These are phyloP conservation scores for Anolis apletophallus DNA, from an alignment of 2,797 vertebrate genomes.

Conservation along the genomic window DNA sequence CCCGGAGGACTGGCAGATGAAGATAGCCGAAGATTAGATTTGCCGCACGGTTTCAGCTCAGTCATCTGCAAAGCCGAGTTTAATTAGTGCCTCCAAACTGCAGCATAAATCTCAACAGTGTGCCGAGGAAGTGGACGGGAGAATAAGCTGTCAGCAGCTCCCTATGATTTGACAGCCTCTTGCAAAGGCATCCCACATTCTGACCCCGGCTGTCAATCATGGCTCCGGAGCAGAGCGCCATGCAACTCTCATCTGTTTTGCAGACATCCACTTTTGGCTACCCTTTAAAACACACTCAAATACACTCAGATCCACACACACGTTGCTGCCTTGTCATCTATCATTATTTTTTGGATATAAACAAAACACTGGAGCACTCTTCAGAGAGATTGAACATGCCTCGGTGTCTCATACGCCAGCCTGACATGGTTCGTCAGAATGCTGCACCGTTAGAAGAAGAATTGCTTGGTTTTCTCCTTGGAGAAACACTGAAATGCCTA, in stretches of 20 bases:
- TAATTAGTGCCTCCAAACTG: slow-evolving; percentile 25
- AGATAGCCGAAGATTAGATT: fast-evolving
- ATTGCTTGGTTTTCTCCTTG: not conserved
- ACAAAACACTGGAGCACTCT: slow-evolving; percentile 52
- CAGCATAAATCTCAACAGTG: slow-evolving; percentile 58
- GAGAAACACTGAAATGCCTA: too few species aligned
- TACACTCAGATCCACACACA: not conserved
- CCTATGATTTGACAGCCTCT: slow-evolving; percentile 76
- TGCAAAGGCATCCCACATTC: slow-evolving; percentile 80
- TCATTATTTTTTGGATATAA: slow-evolving; percentile 65
- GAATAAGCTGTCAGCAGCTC: slow-evolving; percentile 86
- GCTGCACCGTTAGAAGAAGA: not conserved
- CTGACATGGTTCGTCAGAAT: not conserved
- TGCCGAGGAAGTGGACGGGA: slow-evolving; percentile 68
- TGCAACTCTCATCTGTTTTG: slow-evolving; percentile 42
- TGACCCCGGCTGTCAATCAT: slow-evolving; percentile 85
- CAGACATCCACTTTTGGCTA: slow-evolving; percentile 57
- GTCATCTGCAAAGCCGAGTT: slow-evolving; percentile 28
- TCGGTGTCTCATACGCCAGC: not conserved
- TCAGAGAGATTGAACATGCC: slow-evolving; percentile 12
- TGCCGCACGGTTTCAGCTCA: not conserved
- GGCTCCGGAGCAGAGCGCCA: slow-evolving; percentile 39
- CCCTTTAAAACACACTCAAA: slow-evolving; percentile 12
- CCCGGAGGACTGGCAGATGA: fast-evolving
- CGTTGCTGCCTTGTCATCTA: slow-evolving; percentile 63